Evolutionary conservation across 2,113 vertebrate genomes (phyloP).

Genomic region (Oncorhynchus clarkii): DNA sequence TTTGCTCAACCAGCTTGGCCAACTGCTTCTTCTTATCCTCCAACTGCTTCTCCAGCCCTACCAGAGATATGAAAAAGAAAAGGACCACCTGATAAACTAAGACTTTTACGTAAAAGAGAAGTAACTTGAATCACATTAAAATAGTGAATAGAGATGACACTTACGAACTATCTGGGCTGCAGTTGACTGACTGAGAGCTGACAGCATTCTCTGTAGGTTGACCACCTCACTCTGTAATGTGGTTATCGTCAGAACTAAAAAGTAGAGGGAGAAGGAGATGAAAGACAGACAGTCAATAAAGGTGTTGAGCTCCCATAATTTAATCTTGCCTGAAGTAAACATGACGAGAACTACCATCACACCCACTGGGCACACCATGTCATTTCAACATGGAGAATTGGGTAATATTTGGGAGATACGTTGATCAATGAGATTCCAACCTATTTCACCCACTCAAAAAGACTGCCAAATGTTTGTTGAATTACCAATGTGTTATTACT

Average conservation of each 20-base stretch:
- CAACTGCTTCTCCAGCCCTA: neutral
- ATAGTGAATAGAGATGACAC: neutral
- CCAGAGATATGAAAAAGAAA: neutral
- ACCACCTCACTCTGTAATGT: slow-evolving; percentile 6
- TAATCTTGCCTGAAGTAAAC: no score
- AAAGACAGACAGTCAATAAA: neutral
- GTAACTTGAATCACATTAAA: neutral
- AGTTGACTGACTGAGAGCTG: neutral
- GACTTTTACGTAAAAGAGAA: neutral
- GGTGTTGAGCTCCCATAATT: no score
- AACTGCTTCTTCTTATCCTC: neutral
- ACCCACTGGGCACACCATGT: no score
- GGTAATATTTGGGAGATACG: no score
- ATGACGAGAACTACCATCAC: no score
- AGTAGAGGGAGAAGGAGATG: neutral
- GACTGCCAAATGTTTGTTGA: no score
- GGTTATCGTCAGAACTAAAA: neutral
- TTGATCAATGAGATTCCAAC: no score
- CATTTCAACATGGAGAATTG: no score
- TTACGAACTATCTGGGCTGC: neutral
- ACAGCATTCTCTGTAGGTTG: neutral
- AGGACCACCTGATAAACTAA: neutral
- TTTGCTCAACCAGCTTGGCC: no score
- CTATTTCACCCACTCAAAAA: no score
- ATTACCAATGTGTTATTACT: no score